A percentile compares a stretch with the other conserved stretches of the same genome.
Evolutionary conservation across 2,113 vertebrate species (phyloP).

Genomic region (Ptilorrhoa leucosticta): DNA sequence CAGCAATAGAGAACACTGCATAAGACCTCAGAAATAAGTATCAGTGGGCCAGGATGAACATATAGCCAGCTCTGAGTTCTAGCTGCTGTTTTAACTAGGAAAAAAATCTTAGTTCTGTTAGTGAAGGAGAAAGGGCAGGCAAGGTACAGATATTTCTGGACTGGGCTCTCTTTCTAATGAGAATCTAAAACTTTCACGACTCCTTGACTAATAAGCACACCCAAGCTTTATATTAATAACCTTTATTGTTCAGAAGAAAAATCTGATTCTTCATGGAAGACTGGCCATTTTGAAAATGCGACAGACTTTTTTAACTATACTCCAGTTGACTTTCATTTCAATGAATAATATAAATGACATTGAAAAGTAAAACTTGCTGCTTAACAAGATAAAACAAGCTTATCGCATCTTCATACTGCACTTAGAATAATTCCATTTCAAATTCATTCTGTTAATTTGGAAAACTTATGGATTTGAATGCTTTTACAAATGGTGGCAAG

Average conservation of each 20-base stretch:
- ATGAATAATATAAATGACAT: not conserved
- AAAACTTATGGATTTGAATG: not conserved
- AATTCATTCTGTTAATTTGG: not conserved
- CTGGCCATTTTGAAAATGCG: not conserved
- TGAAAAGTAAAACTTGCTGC: not conserved
- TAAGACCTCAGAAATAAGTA: not conserved
- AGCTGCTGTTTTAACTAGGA: not conserved
- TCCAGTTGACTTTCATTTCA: not conserved
- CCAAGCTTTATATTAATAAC: not conserved
- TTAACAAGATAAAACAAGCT: not conserved
- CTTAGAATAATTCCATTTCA: not conserved
- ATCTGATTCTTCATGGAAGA: not conserved
- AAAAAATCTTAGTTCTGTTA: not conserved
- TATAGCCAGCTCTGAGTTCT: not conserved
- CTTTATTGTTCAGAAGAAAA: not conserved
- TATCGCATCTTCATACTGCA: not conserved
- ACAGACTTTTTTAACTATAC: not conserved
- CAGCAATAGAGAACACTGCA: not conserved
- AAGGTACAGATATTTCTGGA: not conserved
- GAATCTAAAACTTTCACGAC: not conserved
- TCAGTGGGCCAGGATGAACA: not conserved
- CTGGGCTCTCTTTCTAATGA: not conserved
- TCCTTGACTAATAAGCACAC: not conserved
- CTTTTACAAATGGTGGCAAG: not conserved
- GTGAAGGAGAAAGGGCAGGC: not conserved